Base-by-base conservation (phyloP, 2,888 invertebrate genomes). In the Diaprepes abbreviatus region DNA sequence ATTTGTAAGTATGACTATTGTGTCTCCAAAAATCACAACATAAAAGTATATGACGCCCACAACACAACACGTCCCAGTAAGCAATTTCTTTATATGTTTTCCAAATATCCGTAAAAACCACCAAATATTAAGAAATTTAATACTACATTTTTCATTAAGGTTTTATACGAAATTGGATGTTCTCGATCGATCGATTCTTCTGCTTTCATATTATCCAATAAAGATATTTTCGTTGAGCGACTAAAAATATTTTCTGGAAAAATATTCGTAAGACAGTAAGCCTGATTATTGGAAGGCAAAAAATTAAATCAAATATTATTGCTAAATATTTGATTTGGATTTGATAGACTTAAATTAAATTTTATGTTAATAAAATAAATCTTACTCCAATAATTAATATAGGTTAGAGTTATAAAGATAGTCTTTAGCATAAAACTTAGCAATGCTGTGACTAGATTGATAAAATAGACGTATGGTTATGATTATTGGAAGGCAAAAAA, bases 131-230 rank as follows among this genome's bases (percentile, higher is more conserved):
- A 24, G 24, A 45, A 17, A 45, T 24, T 45, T 45, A 45, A 45
- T 45, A 45, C 21, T 24, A 45, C 17, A 40, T 40, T 45, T 45
- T 45, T 45, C 45, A 45, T 45, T 45, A 45, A 12, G 12, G n/a
- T 24, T 45, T 45, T 45, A 45, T 12, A 21, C 45, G 45, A 45
- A 45, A 45, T 45, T 45, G 45, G 12, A 45, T 24, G 24, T 45
- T 24, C 45, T 5, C 45, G 21, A 45, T 45, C 45, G 45, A 45
- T 45, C 21, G 21, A 24, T 12, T 45, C 12, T 24, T 45, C 45
- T 45, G 45, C 45, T 24, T 24, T 24, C n/a, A 24, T 24, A 45
- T 45, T 24, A 45, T 45, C 45, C 24, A 45, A 45, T 45, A 45
- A 45, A 45, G 45, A 45, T 45, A 45, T 45, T 45, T 21, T 45